A percentile compares a stretch with the other conserved stretches of the same genome.
phyloP scores from a whole-genome alignment of 2,113 vertebrate species.

The Sakesphorus luctuosus region DNA sequence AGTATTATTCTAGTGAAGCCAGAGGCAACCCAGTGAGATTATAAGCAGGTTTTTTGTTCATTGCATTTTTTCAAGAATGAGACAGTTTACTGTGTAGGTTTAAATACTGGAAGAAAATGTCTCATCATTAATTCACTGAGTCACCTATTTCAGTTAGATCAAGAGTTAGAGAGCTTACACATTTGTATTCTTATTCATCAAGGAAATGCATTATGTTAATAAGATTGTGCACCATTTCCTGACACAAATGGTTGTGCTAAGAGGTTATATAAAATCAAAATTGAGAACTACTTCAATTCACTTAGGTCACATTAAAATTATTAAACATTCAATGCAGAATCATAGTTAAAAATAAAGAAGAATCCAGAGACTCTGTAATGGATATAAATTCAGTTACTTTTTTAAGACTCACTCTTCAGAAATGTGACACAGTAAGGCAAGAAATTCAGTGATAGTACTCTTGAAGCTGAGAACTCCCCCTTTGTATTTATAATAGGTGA shows the following conservation, averaged over 20 bases:
- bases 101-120: conserved; percentile 27
- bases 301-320: neutral
- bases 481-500: conserved; percentile 22
- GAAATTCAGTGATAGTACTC: conserved; percentile 6
- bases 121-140: conserved; percentile 44
- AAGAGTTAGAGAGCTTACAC: neutral
- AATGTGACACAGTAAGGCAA: neutral
- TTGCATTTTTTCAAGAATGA: neutral
- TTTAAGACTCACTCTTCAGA: neutral
- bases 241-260: neutral
- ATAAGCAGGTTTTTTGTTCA: neutral
- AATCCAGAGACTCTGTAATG: neutral
- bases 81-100: neutral
- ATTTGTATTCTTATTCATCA: conserved; percentile 16
- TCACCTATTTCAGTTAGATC: conserved; percentile 49
- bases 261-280: conserved; percentile 4
- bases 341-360: neutral
- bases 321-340: neutral
- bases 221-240: neutral
- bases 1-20: neutral
- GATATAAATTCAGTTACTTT: neutral
- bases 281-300: neutral
- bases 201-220: neutral
- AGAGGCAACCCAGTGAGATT: neutral
- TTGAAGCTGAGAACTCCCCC: conserved; percentile 1